Conservation (phyloP, 2,888 invertebrate species). For the Parascotia fuliginaria region DNA sequence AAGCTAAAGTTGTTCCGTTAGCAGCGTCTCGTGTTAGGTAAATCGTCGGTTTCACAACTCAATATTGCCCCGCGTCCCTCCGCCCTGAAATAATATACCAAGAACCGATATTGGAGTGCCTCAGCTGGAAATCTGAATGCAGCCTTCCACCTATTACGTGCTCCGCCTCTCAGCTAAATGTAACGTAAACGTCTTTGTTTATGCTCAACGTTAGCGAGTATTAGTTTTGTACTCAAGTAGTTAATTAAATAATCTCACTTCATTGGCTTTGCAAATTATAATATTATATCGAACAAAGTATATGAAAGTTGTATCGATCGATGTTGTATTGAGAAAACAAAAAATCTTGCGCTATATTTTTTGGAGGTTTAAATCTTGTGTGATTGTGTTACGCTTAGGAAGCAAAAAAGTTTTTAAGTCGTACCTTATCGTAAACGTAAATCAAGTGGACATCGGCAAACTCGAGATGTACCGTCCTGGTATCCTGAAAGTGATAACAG, state of each 20-base stretch:
- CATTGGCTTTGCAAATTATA: background rate
- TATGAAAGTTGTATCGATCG: too few species aligned
- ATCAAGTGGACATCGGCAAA: slow-evolving; percentile 77
- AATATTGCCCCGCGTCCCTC: slow-evolving; percentile 72
- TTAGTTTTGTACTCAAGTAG: slow-evolving; percentile 45
- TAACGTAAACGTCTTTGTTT: slow-evolving; percentile 75
- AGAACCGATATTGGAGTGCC: slow-evolving; percentile 74
- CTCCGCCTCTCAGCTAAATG: slow-evolving; percentile 63
- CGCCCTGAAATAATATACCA: slow-evolving; percentile 79
- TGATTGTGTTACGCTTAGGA: slow-evolving; percentile 58
- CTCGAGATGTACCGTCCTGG: slow-evolving; percentile 63
- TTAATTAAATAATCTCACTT: slow-evolving; percentile 47
- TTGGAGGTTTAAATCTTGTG: slow-evolving; percentile 71
- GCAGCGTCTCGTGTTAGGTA: slow-evolving; percentile 79
- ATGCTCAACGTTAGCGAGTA: slow-evolving; percentile 60
- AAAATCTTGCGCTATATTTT: slow-evolving; percentile 48
- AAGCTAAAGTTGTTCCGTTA: slow-evolving; percentile 79
- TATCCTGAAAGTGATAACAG: slow-evolving; percentile 73
- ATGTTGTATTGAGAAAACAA: slow-evolving; percentile 2
- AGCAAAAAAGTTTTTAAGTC: slow-evolving; percentile 75
- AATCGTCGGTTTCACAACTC: slow-evolving; percentile 83
- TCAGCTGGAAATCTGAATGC: slow-evolving; percentile 72
- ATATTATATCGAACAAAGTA: background rate
- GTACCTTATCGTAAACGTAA: slow-evolving; percentile 78
- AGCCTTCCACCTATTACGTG: slow-evolving; percentile 64